Base-by-base conservation (phyloP, 2,113 vertebrate species). In the Austrofundulus limnaeus region DNA sequence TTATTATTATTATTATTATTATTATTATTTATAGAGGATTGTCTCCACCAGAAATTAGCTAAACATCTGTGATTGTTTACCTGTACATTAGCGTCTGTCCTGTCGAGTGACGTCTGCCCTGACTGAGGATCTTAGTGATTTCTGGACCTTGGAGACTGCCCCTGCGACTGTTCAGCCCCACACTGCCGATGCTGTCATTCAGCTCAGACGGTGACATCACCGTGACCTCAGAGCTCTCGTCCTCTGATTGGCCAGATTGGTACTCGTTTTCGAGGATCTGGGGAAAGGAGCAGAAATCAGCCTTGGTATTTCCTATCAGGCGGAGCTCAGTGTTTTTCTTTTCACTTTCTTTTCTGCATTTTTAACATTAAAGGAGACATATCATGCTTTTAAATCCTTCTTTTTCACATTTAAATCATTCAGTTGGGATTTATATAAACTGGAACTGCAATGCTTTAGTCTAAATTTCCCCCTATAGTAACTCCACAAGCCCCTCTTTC, bases 181-280 rank as follows among this genome's bases (percentile, higher is more conserved):
- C 9, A 65, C 83, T 67, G 69, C 72, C 57, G 54, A 73, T 34
- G 73, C 53, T 23, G 54, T 15, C 59, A 47, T 38, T 81, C n/a
- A 73, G 61, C 55, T 91, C 88, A 48, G 70, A 54, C 14, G 58
- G 64, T 24, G 69, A 75, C 66, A 56, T 61, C 37, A 21, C 23
- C 25, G 23, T 0, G 0, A 24, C 60, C 37, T 77, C 58, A 0
- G 46, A 39, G 47, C 52, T 47, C 48, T 90, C 82, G 1, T 78
- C 81, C 21, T 77, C 82, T 7, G 75, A 79, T 16, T 87, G 85
- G 59, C 79, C 66, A 1, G 65, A 80, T 50, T 85, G 87, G 63
- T 92, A 89, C 13, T 93, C 91, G 10, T 88, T 91, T 73, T 92
- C 92, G 1, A 69, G 80, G 53, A 92, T 91, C 92, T 93, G 64